These are phyloP conservation scores for Melieria picta DNA, from an alignment of 2,888 invertebrate genomes.

Conservation along the genomic window DNA sequence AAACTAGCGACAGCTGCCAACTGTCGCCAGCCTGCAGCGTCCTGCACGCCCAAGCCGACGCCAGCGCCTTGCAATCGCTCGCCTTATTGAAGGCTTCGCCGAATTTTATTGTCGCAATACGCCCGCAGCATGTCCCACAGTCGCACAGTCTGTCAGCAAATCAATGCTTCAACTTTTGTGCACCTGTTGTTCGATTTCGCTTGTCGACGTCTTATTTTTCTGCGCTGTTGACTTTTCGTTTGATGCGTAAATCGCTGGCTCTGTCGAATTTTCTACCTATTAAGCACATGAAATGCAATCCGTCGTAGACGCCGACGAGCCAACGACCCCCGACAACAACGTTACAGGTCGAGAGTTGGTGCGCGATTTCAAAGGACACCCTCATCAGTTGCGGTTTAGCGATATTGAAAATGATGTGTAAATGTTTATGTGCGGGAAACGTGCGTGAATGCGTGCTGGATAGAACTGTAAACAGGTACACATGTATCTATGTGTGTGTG, in stretches of 20 bases:
- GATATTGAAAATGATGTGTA: conserved; percentile 52
- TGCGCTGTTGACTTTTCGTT: conserved; percentile 50
- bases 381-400: conserved; percentile 50
- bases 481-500: conserved; percentile 3
- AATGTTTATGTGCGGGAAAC: neutral
- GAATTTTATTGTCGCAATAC: no score
- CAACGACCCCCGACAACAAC: no score
- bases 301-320: conserved; percentile 6
- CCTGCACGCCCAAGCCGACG: no score
- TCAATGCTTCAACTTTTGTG: no score
- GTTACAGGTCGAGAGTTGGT: no score
- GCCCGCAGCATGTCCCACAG: no score
- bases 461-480: neutral
- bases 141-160: no score
- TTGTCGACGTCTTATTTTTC: conserved; percentile 45
- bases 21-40: no score
- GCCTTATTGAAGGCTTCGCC: no score
- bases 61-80: no score
- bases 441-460: neutral
- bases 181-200: neutral
- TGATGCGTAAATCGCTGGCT: conserved; percentile 46
- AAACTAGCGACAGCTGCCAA: no score
- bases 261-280: conserved; percentile 58
- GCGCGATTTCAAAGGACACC: conserved; percentile 41
- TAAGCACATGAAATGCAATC: conserved; percentile 59